A percentile compares a stretch with the other conserved stretches of the same genome.
Evolutionary conservation across 2,888 invertebrate genomes (phyloP).

Genomic region (Drosophila recens): DNA sequence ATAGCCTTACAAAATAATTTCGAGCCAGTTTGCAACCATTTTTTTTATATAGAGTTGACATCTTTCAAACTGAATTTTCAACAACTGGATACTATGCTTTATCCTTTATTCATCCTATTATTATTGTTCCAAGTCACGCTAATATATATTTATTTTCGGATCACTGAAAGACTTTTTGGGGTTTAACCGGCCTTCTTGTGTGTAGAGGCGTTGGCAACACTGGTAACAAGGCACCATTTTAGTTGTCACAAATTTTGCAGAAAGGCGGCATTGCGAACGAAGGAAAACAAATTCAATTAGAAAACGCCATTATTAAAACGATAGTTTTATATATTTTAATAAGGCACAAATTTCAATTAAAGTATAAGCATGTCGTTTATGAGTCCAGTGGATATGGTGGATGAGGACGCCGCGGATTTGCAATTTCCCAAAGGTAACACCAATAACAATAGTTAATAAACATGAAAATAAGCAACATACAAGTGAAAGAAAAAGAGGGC

Average conservation of each 20-base stretch:
- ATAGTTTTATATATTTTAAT: background rate
- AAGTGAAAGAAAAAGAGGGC: conserved; percentile 54
- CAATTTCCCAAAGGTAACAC: conserved; percentile 97
- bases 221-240: background rate
- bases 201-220: too few relatives aligned
- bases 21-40: too few relatives aligned
- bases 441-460: background rate
- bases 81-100: too few relatives aligned
- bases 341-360: background rate
- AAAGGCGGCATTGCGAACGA: conserved; percentile 29
- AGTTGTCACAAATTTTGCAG: background rate
- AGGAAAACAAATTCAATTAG: conserved; percentile 28
- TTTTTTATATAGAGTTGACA: too few relatives aligned
- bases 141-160: too few relatives aligned
- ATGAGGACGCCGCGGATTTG: conserved; percentile 98
- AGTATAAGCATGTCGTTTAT: conserved; percentile 87
- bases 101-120: too few relatives aligned
- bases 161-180: too few relatives aligned
- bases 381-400: conserved; percentile 90
- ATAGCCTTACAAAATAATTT: too few relatives aligned
- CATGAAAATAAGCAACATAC: conserved; percentile 35
- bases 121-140: too few relatives aligned
- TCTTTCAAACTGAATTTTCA: too few relatives aligned
- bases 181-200: too few relatives aligned
- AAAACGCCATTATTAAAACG: background rate